Evolutionary conservation across 2,888 invertebrate species (phyloP), one percentile per base, ranked within the genome.

Genomic region (Drosophila anceps): DNA sequence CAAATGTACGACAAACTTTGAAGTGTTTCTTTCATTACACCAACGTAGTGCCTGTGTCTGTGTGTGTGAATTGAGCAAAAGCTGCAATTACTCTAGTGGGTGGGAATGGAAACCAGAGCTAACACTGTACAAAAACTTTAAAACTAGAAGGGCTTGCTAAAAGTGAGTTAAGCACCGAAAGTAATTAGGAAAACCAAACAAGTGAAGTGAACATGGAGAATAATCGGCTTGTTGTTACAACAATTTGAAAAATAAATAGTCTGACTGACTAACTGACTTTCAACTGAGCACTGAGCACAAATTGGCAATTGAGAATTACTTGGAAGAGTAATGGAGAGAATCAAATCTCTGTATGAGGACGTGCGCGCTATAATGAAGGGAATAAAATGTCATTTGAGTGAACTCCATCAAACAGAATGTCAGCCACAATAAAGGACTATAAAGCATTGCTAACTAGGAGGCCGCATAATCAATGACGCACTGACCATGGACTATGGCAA

Each of bases 1-100:
- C 62, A 73, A 62, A 69, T 63, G 69, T 35, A 51, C 71, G 57
- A 62, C 50, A 80, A 69, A 76, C 59, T 69, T 69, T 58, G 24
- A 58, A 76, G 53, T 66, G 67, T 41, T 43, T 37, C n/a, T 41
- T 73, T 9, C 35, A 37, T 29, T 18, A 37, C 39, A 15, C 12
- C 24, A 10, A 8, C 15, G 2, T 1, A n/a, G 10, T 33, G 35
- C 24, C 31, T 57, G n/a, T 9, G 35, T 53, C 3, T 43, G 46
- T 29, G 48, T 62, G 48, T 27, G 35, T 10, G 41, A 29, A 31
- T 41, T 37, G 15, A 15, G 37, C 51, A 59, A 37, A 33, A 44
- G 12, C 48, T 37, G 48, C 37, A 59, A 39, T 59, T 59, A 59
- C 48, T 59, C 29, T 13, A 48, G 37, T 48, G 20, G 37, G 55